Evolutionary conservation across 1,140 invertebrate species (phyloP).

Genomic region (Paraescarpia echinospica): DNA sequence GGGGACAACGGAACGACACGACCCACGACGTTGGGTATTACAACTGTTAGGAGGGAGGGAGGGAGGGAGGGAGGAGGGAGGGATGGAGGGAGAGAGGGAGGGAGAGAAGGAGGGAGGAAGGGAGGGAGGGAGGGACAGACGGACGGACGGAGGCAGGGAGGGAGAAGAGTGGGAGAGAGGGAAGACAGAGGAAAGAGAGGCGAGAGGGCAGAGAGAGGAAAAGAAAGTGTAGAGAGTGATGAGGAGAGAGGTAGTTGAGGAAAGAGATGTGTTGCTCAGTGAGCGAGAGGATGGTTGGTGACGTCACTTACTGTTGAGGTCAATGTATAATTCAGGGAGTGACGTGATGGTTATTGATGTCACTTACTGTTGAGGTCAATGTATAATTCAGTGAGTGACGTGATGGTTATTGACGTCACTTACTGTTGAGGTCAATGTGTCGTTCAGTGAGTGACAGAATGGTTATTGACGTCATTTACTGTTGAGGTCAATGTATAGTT

Average conservation of each 20-base stretch:
- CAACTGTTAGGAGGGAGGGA: too few relatives aligned
- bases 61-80: not conserved
- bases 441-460: not conserved
- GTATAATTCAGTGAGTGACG: not conserved
- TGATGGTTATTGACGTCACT: not conserved
- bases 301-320: not conserved
- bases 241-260: too few relatives aligned
- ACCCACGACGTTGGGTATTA: too few relatives aligned
- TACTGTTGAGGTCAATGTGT: not conserved
- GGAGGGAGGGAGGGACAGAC: not conserved
- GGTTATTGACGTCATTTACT: not conserved
- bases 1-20: too few relatives aligned
- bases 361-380: conserved; percentile 7
- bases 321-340: not conserved
- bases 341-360: not conserved
- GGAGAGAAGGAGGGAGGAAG: not conserved
- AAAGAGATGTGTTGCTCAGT: conserved; percentile 61
- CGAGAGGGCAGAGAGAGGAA: too few relatives aligned
- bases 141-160: not conserved
- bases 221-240: too few relatives aligned
- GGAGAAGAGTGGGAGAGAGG: not conserved
- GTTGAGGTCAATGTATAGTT: not conserved
- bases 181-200: too few relatives aligned
- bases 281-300: conserved; percentile 31
- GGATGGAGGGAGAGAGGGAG: not conserved